Percentiles rank a stretch among this genome's conserved stretches.
Conservation (phyloP, 2,888 invertebrate genomes). For the Crioceris asparagi region DNA sequence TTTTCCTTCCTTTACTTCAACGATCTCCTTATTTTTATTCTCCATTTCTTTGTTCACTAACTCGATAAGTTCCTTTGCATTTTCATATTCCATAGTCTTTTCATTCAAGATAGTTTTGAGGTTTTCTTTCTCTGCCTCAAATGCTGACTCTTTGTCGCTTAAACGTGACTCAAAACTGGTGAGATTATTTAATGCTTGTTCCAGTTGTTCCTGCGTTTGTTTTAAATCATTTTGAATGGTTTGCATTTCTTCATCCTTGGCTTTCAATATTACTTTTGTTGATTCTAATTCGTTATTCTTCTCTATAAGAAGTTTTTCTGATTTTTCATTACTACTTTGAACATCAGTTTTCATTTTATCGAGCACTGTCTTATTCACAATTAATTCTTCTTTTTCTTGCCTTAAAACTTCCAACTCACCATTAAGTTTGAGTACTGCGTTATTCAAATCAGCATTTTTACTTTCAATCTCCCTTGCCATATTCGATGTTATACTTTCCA, state of each 20-base stretch:
- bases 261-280: constrained; percentile 36
- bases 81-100: constrained; percentile 33
- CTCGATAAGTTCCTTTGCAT: constrained; percentile 28
- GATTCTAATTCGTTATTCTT: constrained; percentile 20
- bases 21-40: constrained; percentile 3
- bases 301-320: constrained; percentile 3
- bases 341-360: neutral
- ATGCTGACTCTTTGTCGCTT: neutral
- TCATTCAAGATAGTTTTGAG: constrained; percentile 25
- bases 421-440: constrained; percentile 15
- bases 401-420: no score
- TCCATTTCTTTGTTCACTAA: constrained; percentile 19
- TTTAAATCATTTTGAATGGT: constrained; percentile 32
- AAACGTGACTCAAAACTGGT: constrained; percentile 30
- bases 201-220: constrained; percentile 27
- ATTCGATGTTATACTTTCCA: constrained; percentile 26
- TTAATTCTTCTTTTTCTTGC: no score
- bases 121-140: constrained; percentile 27
- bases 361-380: neutral
- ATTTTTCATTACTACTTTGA: neutral
- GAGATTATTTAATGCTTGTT: constrained; percentile 12
- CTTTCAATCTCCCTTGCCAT: constrained; percentile 23
- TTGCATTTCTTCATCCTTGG: constrained; percentile 15
- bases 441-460: constrained; percentile 20
- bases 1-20: constrained; percentile 15